Evolutionary conservation across 2,888 invertebrate genomes (phyloP).

Genomic region (Sphaeridia pumilis): DNA sequence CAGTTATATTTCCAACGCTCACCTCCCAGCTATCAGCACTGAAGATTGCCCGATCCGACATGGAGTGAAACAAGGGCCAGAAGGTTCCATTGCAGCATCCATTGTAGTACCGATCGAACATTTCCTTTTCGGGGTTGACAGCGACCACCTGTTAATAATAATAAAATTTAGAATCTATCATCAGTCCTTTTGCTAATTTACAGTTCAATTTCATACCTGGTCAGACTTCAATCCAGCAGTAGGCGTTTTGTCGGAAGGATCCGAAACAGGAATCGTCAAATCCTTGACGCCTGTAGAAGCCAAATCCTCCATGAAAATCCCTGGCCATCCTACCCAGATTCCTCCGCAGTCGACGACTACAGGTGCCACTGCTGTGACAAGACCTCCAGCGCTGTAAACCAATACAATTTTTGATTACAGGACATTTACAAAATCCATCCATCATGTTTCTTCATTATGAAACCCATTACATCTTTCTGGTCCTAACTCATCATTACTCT

Average conservation of each 20-base stretch:
- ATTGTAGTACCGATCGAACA: conserved; percentile 80
- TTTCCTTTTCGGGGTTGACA: conserved; percentile 59
- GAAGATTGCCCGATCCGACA: conserved; percentile 78
- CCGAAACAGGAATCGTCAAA: conserved; percentile 72
- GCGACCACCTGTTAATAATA: conserved; percentile 55
- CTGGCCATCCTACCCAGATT: conserved; percentile 86
- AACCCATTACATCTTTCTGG: too few species aligned
- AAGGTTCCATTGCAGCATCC: conserved; percentile 55
- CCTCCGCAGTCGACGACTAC: conserved; percentile 74
- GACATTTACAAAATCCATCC: too few species aligned
- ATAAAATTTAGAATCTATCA: not conserved
- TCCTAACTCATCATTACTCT: too few species aligned
- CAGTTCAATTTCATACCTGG: conserved; percentile 60
- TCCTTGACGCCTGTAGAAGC: conserved; percentile 41
- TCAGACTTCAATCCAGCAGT: conserved; percentile 72
- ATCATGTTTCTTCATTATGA: too few species aligned
- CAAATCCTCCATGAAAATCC: conserved; percentile 60
- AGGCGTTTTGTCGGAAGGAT: conserved; percentile 71
- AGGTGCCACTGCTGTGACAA: conserved; percentile 82
- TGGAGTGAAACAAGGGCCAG: conserved; percentile 85
- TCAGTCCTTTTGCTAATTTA: not conserved
- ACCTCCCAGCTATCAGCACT: conserved; percentile 63
- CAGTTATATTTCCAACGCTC: conserved; percentile 8
- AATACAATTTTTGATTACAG: too few species aligned
- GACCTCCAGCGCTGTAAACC: conserved; percentile 64